A percentile compares a stretch with the other conserved stretches of the same genome.
phyloP scores from a whole-genome alignment of 2,888 invertebrate genomes.

The Mythimna loreyi region DNA sequence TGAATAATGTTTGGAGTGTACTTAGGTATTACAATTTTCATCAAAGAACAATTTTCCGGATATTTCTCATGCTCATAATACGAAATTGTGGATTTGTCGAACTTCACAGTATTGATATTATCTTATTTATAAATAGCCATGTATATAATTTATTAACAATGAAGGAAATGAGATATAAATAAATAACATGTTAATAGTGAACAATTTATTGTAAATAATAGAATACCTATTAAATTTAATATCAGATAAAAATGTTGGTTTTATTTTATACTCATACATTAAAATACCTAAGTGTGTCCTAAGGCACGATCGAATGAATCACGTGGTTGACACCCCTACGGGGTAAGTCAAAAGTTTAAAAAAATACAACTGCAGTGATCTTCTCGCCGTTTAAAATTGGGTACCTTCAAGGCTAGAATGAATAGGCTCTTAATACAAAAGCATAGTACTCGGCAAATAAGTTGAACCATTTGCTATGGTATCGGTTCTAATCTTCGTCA shows the following conservation, averaged over 20 bases:
- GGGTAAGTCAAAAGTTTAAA: too few species aligned
- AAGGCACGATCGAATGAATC: too few species aligned
- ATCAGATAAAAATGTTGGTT: constrained; percentile 85
- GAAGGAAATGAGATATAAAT: constrained; percentile 87
- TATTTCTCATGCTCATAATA: constrained; percentile 69
- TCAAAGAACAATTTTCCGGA: constrained; percentile 59
- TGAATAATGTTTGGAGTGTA: constrained; percentile 57
- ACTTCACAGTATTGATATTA: constrained; percentile 90
- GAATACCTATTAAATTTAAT: constrained; percentile 91
- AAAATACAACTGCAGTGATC: too few species aligned
- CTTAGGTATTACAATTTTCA: constrained; percentile 56
- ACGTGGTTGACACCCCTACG: too few species aligned
- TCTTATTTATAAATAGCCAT: constrained; percentile 90
- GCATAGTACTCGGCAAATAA: too few species aligned
- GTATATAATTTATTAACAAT: constrained; percentile 91
- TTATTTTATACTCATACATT: constrained; percentile 68
- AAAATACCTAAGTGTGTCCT: too few species aligned
- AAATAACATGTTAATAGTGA: constrained; percentile 91
- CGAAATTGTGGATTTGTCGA: constrained; percentile 79
- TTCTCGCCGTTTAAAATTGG: too few species aligned
- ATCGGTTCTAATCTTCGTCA: too few species aligned
- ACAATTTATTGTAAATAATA: constrained; percentile 91
- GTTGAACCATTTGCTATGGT: too few species aligned
- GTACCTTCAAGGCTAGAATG: too few species aligned
- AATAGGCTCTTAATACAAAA: too few species aligned